Conservation (phyloP, 64 coral and sea anemone species). For the Astreopora myriophthalma region DNA sequence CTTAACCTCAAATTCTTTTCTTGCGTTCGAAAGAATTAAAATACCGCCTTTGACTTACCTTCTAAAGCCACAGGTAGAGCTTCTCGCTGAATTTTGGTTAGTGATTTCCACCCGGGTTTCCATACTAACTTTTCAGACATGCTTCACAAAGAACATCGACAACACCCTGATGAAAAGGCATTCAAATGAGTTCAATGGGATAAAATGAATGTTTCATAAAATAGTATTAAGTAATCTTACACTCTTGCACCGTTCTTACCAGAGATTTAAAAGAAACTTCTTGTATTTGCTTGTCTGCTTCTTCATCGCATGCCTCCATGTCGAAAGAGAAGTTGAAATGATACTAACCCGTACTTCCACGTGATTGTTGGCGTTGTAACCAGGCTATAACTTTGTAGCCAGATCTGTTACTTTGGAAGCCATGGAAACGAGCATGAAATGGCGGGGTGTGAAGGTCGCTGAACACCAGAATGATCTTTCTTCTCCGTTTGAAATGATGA, state of each 20-base stretch:
- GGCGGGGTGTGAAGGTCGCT: not conserved
- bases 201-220: not conserved
- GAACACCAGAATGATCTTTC: not conserved
- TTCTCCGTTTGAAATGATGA: not conserved
- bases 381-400: not conserved
- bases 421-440: constrained; percentile 46
- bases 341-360: too few relatives aligned
- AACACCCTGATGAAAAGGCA: constrained; percentile 70
- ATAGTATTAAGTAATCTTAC: not conserved
- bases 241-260: constrained; percentile 33
- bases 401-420: not conserved
- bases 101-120: constrained; percentile 95
- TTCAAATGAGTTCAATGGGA: not conserved
- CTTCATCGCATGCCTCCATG: constrained; percentile 67
- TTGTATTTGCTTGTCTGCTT: constrained; percentile 4
- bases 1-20: too few relatives aligned
- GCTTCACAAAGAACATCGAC: constrained; percentile 90
- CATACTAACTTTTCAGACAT: constrained; percentile 77
- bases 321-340: constrained; percentile 72
- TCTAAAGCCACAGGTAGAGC: constrained; percentile 87
- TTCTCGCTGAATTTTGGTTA: constrained; percentile 92
- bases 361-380: constrained; percentile 39
- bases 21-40: too few relatives aligned
- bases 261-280: constrained; percentile 84
- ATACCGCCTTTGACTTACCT: constrained; percentile 79